phyloP scores from a whole-genome alignment of 2,113 vertebrate genomes.

The Piprites chloris region DNA sequence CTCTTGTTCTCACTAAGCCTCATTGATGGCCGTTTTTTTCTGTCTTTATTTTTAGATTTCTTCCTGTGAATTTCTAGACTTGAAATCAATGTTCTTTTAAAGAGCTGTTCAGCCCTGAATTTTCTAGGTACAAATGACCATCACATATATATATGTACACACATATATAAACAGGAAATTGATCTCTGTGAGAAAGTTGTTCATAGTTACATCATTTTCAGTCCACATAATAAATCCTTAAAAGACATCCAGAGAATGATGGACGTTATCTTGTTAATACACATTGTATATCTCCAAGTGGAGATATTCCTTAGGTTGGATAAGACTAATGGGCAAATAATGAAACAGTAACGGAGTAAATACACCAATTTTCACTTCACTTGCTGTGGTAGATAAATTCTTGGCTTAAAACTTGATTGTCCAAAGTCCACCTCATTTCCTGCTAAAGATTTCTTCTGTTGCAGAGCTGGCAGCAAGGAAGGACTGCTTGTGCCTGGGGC shows the following conservation, averaged over 20 bases:
- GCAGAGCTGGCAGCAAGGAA: background rate
- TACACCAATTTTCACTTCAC: background rate
- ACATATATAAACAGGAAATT: rapidly evolving
- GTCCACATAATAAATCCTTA: background rate
- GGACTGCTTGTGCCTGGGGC: background rate
- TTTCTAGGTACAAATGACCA: background rate
- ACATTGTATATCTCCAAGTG: background rate
- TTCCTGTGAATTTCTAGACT: background rate
- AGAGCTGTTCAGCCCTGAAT: background rate
- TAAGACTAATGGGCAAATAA: background rate
- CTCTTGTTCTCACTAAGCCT: background rate
- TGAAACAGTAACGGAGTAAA: background rate
- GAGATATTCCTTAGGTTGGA: background rate
- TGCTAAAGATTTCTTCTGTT: background rate
- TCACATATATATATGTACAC: rapidly evolving
- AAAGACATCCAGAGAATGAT: background rate
- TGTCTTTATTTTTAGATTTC: background rate
- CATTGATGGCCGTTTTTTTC: background rate
- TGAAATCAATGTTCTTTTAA: background rate
- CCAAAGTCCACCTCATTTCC: background rate
- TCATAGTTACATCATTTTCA: background rate
- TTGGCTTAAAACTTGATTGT: background rate
- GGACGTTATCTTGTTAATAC: background rate
- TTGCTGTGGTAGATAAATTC: background rate
- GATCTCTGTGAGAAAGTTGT: background rate